phyloP scores from a whole-genome alignment of 2,797 vertebrate species.

The Xiphophorus birchmanni region DNA sequence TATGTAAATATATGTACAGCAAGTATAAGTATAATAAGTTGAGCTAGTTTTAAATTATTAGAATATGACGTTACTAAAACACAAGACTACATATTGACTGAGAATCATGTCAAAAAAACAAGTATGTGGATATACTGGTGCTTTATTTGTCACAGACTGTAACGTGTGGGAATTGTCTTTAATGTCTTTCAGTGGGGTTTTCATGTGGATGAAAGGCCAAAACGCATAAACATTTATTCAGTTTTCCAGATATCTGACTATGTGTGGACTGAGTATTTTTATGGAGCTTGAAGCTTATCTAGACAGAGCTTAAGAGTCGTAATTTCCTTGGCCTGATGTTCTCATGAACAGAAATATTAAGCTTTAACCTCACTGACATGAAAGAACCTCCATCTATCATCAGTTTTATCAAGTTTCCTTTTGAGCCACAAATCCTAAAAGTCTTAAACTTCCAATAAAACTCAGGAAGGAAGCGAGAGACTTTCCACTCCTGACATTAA shows the following conservation, averaged over 20 bases:
- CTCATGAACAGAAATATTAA: background rate
- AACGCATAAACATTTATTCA: background rate
- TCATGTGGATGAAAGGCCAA: background rate
- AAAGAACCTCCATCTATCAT: background rate
- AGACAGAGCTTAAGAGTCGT: background rate
- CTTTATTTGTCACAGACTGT: background rate
- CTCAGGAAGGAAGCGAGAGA: constrained; percentile 3
- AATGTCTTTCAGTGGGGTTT: background rate
- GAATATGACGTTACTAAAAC: background rate
- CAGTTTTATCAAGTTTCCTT: background rate
- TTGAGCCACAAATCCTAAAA: background rate
- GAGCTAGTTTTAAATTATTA: background rate
- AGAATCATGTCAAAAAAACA: background rate
- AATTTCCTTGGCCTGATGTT: background rate
- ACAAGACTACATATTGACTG: background rate
- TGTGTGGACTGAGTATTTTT: background rate
- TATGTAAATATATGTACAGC: too few species aligned
- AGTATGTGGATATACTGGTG: background rate
- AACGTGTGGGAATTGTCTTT: background rate
- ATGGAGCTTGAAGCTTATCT: background rate
- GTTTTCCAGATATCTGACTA: background rate
- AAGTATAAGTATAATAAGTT: too few species aligned
- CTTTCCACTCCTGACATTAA: constrained; percentile 1
- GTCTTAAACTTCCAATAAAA: constrained; percentile 6
- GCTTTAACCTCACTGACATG: background rate